Conservation (phyloP, 2,113 vertebrate genomes). For the Syngnathus scovelli region DNA sequence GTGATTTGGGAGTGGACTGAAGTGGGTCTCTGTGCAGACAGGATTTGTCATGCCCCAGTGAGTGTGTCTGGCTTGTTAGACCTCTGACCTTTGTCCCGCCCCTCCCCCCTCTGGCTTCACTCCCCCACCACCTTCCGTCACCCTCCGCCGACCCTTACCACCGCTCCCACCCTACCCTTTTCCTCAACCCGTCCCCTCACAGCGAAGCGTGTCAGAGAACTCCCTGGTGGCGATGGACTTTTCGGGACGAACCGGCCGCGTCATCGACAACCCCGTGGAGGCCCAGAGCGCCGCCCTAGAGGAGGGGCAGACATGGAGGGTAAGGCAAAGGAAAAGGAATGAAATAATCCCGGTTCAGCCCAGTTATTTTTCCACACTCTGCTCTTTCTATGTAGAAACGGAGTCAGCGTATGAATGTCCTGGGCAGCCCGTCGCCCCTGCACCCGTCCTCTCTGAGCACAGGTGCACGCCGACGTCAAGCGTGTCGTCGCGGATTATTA, state of each 20-base stretch:
- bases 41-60: conserved; percentile 66
- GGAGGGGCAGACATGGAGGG: conserved; percentile 94
- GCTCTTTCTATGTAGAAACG: conserved; percentile 74
- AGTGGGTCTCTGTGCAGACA: conserved; percentile 62
- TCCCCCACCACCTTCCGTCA: conserved; percentile 7
- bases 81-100: conserved; percentile 50
- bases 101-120: background rate
- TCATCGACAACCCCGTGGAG: conserved; percentile 94
- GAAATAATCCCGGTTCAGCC: background rate
- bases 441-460: conserved; percentile 86
- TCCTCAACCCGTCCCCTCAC: conserved; percentile 20
- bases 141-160: background rate
- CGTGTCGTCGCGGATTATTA: background rate
- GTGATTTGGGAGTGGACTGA: conserved; percentile 30
- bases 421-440: conserved; percentile 89
- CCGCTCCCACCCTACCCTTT: background rate
- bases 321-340: conserved; percentile 61
- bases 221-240: conserved; percentile 99
- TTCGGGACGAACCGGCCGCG: conserved; percentile 91
- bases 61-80: conserved; percentile 66
- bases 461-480: conserved; percentile 65
- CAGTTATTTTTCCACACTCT: background rate
- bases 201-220: conserved; percentile 97
- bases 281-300: conserved; percentile 94
- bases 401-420: conserved; percentile 88